Evolutionary conservation across 2,797 vertebrate genomes (phyloP).

Genomic region (Hylomyscus alleni): DNA sequence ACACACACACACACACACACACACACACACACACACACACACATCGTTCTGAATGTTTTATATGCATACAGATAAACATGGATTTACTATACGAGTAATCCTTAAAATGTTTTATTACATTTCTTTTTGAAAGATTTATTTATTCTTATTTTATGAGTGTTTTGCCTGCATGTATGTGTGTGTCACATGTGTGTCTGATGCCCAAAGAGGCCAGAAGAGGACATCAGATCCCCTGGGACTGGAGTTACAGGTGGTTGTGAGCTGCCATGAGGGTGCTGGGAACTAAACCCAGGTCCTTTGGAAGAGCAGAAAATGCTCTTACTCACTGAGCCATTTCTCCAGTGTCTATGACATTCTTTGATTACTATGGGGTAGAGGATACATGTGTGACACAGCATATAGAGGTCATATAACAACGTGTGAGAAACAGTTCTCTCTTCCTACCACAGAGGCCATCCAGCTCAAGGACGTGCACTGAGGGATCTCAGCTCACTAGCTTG

Average conservation of each 20-base stretch:
- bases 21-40: too few relatives aligned
- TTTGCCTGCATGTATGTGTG: not conserved
- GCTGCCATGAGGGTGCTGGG: not conserved
- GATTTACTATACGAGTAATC: not conserved
- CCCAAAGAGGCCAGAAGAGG: not conserved
- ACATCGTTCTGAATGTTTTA: not conserved
- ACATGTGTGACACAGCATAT: not conserved
- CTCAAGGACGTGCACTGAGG: not conserved
- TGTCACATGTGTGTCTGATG: not conserved
- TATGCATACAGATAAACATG: not conserved
- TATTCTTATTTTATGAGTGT: not conserved
- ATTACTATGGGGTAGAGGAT: not conserved
- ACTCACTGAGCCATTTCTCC: not conserved
- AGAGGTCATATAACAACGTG: not conserved
- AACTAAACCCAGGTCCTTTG: not conserved
- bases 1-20: too few relatives aligned
- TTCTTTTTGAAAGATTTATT: not conserved
- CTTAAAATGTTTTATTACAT: not conserved
- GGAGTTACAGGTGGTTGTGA: not conserved
- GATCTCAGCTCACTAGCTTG: not conserved
- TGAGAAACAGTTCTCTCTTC: not conserved
- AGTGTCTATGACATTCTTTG: not conserved
- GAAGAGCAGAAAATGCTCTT: not conserved
- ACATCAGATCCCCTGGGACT: not conserved
- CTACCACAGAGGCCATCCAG: not conserved